Conservation (phyloP, 2,888 invertebrate species). For the Diadegma fenestrale region DNA sequence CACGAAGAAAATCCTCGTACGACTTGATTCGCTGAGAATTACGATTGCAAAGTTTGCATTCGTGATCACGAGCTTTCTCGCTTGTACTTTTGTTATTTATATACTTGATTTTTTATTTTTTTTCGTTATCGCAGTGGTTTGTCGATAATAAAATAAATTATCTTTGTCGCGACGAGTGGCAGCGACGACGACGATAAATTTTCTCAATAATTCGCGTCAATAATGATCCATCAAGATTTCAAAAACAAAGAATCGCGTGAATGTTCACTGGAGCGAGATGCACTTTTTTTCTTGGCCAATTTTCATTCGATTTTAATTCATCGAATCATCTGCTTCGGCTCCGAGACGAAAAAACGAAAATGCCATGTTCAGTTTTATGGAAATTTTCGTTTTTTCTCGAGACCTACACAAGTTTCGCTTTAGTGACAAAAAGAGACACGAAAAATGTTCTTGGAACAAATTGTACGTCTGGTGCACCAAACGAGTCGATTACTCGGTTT, state of each 20-base stretch:
- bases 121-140: not conserved
- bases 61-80: not conserved
- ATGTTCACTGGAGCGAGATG: not conserved
- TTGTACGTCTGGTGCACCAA: slow-evolving; percentile 37
- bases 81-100: not conserved
- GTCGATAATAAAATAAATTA: not conserved
- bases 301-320: not conserved
- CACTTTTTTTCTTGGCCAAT: not conserved
- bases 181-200: not conserved
- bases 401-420: too few relatives aligned
- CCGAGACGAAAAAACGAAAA: not conserved
- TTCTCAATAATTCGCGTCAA: not conserved
- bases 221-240: not conserved
- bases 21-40: slow-evolving; percentile 3
- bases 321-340: not conserved
- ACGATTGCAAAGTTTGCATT: slow-evolving; percentile 5
- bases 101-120: not conserved
- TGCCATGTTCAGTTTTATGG: not conserved
- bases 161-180: not conserved
- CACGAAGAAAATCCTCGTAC: not conserved
- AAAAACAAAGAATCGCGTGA: not conserved
- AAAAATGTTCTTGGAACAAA: not conserved
- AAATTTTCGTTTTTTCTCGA: not conserved
- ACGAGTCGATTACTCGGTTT: slow-evolving; percentile 47
- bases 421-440: not conserved